Base-by-base conservation (phyloP, 2,113 vertebrate species). In the Cavia aperea region DNA sequence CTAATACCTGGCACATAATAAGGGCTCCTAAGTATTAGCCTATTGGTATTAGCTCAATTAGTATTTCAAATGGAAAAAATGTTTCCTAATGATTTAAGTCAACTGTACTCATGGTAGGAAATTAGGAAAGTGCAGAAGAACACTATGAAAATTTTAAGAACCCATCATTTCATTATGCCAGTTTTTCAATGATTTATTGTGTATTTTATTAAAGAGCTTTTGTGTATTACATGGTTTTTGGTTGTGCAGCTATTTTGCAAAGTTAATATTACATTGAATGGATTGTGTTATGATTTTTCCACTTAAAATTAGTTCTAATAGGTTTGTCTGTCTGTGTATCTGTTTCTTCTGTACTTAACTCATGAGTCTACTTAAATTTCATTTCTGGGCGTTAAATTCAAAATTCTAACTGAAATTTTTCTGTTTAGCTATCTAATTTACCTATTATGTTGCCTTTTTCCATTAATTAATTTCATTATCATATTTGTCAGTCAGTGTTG, bases 241-340 rank as follows among this genome's bases (percentile, higher is more conserved):
- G 19, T 58, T 79, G 13, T 49, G 7, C 4, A 81, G 8, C 65
- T 93, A 84, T 79, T 93, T 85, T 49, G 46, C 36, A 81, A 23
- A 36, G 77, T 62, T 87, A 90, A 88, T 73, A 92, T 86, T 79
- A 79, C 58, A 90, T 29, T 26, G 39, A 81, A 90, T 73, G 70
- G 13, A 63, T 81, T 81, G 12, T 68, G 24, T 75, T 36, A n/a
- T 94, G 46, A 73, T 24, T 70, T 86, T 70, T 78, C 70, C 7
- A 63, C 4, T 75, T 92, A 83, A 91, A 62, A 88, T 93, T 75
- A 70, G 54, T 18, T 51, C 15, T 2, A 13, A 7, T 70, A 31
- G 13, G 9, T 7, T 51, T 87, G 46, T 26, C 36, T 83, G 24
- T 63, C 24, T n/a, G 75, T n/a, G 7, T 86, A n/a, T 78, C 73